phyloP scores from a whole-genome alignment of 2,797 vertebrate species.

The Rhabdomys pumilio region DNA sequence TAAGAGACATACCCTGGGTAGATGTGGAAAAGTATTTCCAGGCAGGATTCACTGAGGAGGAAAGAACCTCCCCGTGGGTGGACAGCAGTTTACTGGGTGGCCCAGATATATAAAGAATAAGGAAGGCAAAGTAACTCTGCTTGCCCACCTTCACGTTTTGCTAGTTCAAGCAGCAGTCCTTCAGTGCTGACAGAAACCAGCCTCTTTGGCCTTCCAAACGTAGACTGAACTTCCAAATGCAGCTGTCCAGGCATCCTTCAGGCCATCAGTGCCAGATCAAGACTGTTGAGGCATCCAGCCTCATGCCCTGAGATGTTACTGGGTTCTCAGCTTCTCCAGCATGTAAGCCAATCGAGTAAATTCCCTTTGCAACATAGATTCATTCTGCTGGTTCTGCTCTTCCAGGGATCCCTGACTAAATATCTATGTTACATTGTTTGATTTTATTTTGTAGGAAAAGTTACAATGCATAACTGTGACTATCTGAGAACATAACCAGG shows the following conservation, averaged over 20 bases:
- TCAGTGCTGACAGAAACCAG: background rate
- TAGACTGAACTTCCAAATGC: background rate
- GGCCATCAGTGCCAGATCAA: background rate
- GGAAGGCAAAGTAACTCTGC: background rate
- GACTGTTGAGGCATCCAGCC: background rate
- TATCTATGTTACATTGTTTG: background rate
- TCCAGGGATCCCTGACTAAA: background rate
- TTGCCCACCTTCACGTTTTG: background rate
- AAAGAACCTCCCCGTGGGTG: background rate
- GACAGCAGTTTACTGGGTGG: background rate
- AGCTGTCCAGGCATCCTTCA: background rate
- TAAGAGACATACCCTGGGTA: background rate
- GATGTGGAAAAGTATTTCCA: background rate
- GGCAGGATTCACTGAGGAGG: background rate
- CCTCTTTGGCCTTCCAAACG: background rate
- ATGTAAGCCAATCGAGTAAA: background rate
- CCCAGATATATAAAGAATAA: background rate
- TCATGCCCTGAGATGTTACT: background rate
- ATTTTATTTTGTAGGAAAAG: background rate
- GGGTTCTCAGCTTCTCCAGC: background rate
- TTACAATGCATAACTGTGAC: background rate
- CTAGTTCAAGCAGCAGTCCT: background rate
- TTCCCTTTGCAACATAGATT: background rate
- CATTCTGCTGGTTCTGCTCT: background rate
- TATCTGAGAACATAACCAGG: background rate